phyloP scores from a whole-genome alignment of 53 echinoderm and acorn worm species.

The Astropecten irregularis region DNA sequence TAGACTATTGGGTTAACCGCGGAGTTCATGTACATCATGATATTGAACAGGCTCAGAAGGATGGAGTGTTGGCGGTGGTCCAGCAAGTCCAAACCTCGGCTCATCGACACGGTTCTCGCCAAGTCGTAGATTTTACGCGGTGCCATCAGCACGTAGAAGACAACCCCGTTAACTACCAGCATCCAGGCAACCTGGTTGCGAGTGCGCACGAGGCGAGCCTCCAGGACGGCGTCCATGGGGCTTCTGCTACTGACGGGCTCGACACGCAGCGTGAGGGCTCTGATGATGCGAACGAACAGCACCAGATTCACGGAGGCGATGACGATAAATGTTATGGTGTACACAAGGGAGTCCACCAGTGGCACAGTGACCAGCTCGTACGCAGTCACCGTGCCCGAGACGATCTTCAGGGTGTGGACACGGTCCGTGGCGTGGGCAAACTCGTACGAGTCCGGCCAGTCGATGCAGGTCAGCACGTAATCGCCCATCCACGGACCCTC shows the following conservation, averaged over 20 bases:
- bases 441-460: not conserved
- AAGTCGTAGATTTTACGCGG: constrained; percentile 37
- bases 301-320: constrained; percentile 16
- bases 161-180: constrained; percentile 24
- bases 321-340: constrained; percentile 19
- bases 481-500: constrained; percentile 23
- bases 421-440: not conserved
- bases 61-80: not conserved
- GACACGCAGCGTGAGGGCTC: constrained; percentile 17
- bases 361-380: constrained; percentile 28
- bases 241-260: not conserved
- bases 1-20: constrained; percentile 33
- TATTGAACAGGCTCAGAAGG: not conserved
- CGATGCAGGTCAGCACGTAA: constrained; percentile 13
- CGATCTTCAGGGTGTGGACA: constrained; percentile 15
- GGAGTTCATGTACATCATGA: constrained; percentile 35
- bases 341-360: constrained; percentile 20
- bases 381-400: not conserved
- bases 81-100: not conserved
- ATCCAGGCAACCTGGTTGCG: constrained; percentile 50
- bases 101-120: not conserved
- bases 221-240: not conserved
- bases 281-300: constrained; percentile 24
- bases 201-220: constrained; percentile 6
- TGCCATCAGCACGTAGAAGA: constrained; percentile 42